Conservation (phyloP, 2,113 vertebrate genomes). For the Nicator chloris region DNA sequence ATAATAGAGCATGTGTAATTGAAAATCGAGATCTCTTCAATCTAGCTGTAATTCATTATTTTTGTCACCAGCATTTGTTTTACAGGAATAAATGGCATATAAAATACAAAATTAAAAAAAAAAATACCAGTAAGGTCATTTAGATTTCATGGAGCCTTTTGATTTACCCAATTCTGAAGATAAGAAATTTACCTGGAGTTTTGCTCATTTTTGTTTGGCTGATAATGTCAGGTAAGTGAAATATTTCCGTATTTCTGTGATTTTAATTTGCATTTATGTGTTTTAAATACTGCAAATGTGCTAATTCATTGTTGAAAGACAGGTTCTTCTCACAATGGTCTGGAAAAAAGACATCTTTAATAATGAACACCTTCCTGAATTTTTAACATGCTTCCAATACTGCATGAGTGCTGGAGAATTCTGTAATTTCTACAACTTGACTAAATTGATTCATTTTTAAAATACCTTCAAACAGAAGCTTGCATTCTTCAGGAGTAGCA, state of each 20-base stretch:
- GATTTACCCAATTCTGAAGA: background rate
- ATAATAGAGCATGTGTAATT: background rate
- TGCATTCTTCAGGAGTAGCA: background rate
- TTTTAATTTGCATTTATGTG: background rate
- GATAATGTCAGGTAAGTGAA: background rate
- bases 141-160: background rate
- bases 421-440: background rate
- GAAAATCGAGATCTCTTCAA: background rate
- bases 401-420: background rate
- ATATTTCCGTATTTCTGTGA: background rate
- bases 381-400: background rate
- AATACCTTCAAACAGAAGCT: background rate
- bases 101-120: background rate
- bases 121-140: background rate
- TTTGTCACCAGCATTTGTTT: background rate
- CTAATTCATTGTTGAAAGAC: background rate
- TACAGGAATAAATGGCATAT: background rate
- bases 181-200: background rate
- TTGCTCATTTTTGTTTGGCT: background rate
- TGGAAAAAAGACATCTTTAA: background rate
- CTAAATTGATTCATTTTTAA: background rate
- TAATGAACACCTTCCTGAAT: background rate
- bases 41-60: background rate
- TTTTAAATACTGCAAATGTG: background rate
- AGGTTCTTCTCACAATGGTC: background rate